phyloP scores from a whole-genome alignment of 1,140 invertebrate genomes.

The Ceratina australensis region DNA sequence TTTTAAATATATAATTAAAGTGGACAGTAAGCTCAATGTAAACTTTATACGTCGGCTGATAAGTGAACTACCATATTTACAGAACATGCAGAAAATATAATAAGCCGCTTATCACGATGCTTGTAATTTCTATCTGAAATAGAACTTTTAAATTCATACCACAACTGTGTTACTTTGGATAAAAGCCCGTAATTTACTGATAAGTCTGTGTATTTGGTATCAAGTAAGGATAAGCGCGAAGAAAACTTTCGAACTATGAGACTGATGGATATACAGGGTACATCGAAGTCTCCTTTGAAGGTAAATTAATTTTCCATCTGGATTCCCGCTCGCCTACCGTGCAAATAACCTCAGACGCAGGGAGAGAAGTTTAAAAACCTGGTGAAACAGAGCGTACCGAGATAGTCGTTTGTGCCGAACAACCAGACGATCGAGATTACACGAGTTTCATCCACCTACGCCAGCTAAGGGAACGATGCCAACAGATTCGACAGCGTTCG shows the following conservation, averaged over 20 bases:
- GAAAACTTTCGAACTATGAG: not conserved
- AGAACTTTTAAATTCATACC: no score
- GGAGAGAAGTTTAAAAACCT: conserved; percentile 10
- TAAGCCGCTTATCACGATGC: no score
- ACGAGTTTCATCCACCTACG: not conserved
- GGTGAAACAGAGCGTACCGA: conserved; percentile 11
- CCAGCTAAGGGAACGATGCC: not conserved
- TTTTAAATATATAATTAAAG: no score
- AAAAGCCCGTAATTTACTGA: no score
- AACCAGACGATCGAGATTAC: conserved; percentile 18
- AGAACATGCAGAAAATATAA: no score
- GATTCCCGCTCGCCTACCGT: conserved; percentile 24
- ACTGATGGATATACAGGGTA: not conserved
- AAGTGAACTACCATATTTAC: no score
- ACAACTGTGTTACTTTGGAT: no score
- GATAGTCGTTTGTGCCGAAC: not conserved
- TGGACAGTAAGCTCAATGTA: no score
- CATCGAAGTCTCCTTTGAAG: not conserved
- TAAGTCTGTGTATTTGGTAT: not conserved
- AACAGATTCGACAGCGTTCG: not conserved
- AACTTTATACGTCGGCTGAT: no score
- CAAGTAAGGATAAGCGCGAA: not conserved
- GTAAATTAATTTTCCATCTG: conserved; percentile 34
- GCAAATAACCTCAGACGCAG: conserved; percentile 2
- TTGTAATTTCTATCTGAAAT: no score